These are phyloP conservation scores for Ladona fulva DNA, from an alignment of 1,140 invertebrate species.

Conservation along the genomic window DNA sequence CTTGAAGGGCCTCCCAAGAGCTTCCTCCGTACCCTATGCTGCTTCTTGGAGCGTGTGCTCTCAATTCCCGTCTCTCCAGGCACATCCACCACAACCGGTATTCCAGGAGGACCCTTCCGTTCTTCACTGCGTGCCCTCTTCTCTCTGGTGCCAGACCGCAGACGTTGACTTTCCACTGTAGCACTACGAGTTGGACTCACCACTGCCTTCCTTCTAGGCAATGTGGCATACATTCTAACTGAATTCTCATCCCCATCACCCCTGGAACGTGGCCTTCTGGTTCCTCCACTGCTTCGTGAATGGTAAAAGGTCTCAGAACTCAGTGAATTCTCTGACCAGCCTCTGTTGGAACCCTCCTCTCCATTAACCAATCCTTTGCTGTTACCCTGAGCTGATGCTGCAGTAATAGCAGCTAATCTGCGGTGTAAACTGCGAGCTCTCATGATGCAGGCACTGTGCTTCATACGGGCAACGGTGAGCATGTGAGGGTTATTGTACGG, in stretches of 20 bases:
- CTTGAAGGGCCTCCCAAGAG: constrained; percentile 74
- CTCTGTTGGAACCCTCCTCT: constrained; percentile 37
- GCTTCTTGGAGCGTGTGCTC: constrained; percentile 42
- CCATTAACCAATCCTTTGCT: constrained; percentile 38
- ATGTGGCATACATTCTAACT: constrained; percentile 71
- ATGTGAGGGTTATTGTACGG: constrained; percentile 85
- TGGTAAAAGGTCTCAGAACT: not conserved
- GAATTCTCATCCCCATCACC: constrained; percentile 56
- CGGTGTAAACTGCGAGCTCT: constrained; percentile 75
- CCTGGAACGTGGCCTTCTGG: not conserved
- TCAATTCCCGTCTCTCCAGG: not conserved
- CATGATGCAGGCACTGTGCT: constrained; percentile 90
- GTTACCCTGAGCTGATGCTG: constrained; percentile 46
- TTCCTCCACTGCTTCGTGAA: not conserved
- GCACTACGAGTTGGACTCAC: constrained; percentile 42
- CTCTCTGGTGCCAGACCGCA: constrained; percentile 41
- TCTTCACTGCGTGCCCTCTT: constrained; percentile 76
- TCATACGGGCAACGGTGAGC: constrained; percentile 80
- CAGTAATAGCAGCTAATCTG: constrained; percentile 41
- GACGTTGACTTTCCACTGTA: constrained; percentile 33
- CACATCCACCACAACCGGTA: not conserved
- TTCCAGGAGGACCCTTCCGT: constrained; percentile 38
- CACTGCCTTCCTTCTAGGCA: constrained; percentile 73
- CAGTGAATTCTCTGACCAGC: constrained; percentile 26
- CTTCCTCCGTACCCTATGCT: constrained; percentile 82